Base-by-base conservation (phyloP, 2,113 vertebrate species). In the Zosterops borbonicus region DNA sequence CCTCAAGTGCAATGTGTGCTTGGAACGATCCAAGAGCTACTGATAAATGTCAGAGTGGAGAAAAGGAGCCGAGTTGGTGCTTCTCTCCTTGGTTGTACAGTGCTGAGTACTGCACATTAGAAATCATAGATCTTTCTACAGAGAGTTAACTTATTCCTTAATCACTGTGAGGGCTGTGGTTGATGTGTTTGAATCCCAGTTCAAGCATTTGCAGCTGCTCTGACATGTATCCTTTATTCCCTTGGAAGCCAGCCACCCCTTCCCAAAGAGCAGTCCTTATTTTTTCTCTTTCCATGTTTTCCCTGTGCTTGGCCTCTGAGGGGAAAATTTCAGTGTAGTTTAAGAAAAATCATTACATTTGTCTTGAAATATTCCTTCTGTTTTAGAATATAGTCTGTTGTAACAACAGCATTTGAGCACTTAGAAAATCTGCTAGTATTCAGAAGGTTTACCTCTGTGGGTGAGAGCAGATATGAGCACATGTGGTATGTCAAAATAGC, bases 201-300 rank as follows among this genome's bases (percentile, higher is more conserved):
- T 95, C 87, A 94, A 93, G 93, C 56, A 50, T 55, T 80, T 94
- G 92, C 93, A 96, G 92, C 94, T 94, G 93, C 82, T 92, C 78
- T 37, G 71, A 91, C 95, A 90, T 83, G 93, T 88, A 96, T 77
- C 55, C 84, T 91, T 80, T 77, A 74, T 88, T 71, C 50, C 79
- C 55, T 91, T 95, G 87, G 84, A 94, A 86, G 27, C 24, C 79
- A 88, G 90, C 84, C 87, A 95, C 85, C 31, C 16, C 17, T 41
- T 87, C 59, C 68, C 70, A 80, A 91, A 90, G 37, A 71, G 22
- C 47, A 87, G 44, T 28, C 49, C 33, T 83, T 71, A 20, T 35
- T 92, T 87, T 84, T 79, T 25, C 44, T 29, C 46, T 89, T 95
- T 59, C 49, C n/a, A 18, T 70, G 64, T 16, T 69, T 92, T 78